Conservation (phyloP, 2,888 invertebrate species). For the Lissonota sp. region DNA sequence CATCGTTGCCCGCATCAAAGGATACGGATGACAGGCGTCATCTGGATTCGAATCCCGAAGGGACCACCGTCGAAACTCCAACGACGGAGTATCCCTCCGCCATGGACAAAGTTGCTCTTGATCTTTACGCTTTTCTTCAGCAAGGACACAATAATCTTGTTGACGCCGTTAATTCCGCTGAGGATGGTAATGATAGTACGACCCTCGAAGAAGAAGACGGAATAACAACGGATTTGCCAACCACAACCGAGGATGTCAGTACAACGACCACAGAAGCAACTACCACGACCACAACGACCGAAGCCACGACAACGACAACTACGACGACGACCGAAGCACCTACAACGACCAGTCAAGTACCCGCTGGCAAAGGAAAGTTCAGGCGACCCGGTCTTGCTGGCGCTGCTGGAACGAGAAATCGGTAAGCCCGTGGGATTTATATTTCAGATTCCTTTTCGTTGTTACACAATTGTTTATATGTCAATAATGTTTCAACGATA, state of each 20-base stretch:
- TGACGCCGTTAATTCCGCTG: slow-evolving; percentile 84
- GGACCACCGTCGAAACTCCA: slow-evolving; percentile 84
- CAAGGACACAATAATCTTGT: slow-evolving; percentile 85
- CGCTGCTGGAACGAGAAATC: slow-evolving; percentile 70
- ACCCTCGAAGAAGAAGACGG: slow-evolving; percentile 83
- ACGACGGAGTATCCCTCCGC: slow-evolving; percentile 87
- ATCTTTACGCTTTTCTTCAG: slow-evolving; percentile 91
- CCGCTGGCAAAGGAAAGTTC: slow-evolving; percentile 78
- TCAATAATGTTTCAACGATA: no score
- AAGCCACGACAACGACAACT: slow-evolving; percentile 83
- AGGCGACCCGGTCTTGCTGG: slow-evolving; percentile 71
- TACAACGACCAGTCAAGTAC: slow-evolving; percentile 78
- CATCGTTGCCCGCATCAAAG: slow-evolving; percentile 54
- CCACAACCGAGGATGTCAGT: slow-evolving; percentile 84
- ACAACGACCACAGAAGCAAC: slow-evolving; percentile 80
- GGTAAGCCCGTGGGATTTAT: slow-evolving; percentile 63
- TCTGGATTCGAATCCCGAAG: slow-evolving; percentile 58
- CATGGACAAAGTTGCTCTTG: slow-evolving; percentile 93
- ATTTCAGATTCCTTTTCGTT: no score
- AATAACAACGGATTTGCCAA: slow-evolving; percentile 80
- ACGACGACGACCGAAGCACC: slow-evolving; percentile 83
- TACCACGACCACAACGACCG: slow-evolving; percentile 84
- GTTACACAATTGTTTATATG: no score
- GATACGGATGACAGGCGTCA: slow-evolving; percentile 54
- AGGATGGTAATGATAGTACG: slow-evolving; percentile 85